Evolutionary conservation across 2,888 invertebrate genomes (phyloP).

Genomic region (Thymelicus acteon): DNA sequence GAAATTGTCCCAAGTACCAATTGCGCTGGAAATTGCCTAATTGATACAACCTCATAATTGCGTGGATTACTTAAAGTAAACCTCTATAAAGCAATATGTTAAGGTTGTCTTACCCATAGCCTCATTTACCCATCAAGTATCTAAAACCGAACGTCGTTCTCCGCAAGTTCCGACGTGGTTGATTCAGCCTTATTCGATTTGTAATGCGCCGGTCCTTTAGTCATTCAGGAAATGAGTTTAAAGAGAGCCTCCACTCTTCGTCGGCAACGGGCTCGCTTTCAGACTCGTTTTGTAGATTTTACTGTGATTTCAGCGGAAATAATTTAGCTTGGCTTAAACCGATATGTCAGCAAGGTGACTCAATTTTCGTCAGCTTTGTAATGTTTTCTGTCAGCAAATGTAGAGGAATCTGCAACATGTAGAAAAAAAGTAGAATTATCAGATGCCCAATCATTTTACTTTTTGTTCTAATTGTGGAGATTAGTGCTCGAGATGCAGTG

Average conservation of each 20-base stretch:
- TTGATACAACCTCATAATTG: too few relatives aligned
- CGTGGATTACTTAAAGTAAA: too few relatives aligned
- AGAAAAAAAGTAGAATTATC: too few relatives aligned
- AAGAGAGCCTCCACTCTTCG: slow-evolving; percentile 33
- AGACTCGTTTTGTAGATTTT: slow-evolving; percentile 6
- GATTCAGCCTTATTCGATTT: slow-evolving; percentile 29
- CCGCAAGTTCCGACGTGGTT: neutral
- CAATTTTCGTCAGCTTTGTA: neutral
- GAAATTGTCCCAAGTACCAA: too few relatives aligned
- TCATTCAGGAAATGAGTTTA: slow-evolving; percentile 46
- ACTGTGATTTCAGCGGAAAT: slow-evolving; percentile 6
- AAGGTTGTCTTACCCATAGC: neutral
- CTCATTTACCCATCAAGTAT: neutral
- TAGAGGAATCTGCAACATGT: neutral
- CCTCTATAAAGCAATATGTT: too few relatives aligned
- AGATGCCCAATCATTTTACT: too few relatives aligned
- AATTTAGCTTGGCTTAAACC: slow-evolving; percentile 7
- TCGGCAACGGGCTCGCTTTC: slow-evolving; percentile 40
- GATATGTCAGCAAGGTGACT: neutral
- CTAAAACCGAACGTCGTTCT: neutral
- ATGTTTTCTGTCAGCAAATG: neutral
- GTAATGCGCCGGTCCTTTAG: slow-evolving; percentile 28
- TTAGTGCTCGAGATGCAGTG: too few relatives aligned
- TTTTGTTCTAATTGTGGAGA: too few relatives aligned
- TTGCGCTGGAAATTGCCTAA: too few relatives aligned